Percentiles rank a stretch among this genome's conserved stretches.
phyloP scores from a whole-genome alignment of 2,113 vertebrate genomes.

The Neopipo cinnamomea region DNA sequence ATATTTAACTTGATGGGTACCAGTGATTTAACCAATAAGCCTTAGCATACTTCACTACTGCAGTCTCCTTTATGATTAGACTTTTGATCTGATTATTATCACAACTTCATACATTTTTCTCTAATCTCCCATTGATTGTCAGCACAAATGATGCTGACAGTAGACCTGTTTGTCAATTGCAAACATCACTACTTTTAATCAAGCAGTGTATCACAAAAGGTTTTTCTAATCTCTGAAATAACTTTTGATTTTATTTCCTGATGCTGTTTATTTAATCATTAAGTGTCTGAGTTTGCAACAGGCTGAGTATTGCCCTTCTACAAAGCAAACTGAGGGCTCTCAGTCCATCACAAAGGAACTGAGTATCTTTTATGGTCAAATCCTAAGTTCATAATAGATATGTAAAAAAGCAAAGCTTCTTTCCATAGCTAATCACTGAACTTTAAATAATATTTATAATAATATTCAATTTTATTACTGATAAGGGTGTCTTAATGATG shows the following conservation, averaged over 20 bases:
- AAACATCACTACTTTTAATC: constrained; percentile 27
- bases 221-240: constrained; percentile 6
- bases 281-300: neutral
- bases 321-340: neutral
- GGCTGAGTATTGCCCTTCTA: neutral
- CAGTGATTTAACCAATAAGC: constrained; percentile 55
- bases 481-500: neutral
- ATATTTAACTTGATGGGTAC: constrained; percentile 66
- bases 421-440: constrained; percentile 21
- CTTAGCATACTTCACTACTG: constrained; percentile 30
- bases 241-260: constrained; percentile 30
- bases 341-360: neutral
- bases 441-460: constrained; percentile 37
- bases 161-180: constrained; percentile 11
- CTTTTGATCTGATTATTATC: constrained; percentile 46
- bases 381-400: constrained; percentile 20
- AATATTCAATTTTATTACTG: neutral
- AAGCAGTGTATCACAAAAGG: neutral
- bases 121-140: constrained; percentile 15
- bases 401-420: constrained; percentile 13
- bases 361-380: constrained; percentile 1
- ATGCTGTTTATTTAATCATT: neutral
- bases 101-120: constrained; percentile 6
- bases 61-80: constrained; percentile 28
- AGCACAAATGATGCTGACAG: constrained; percentile 7